Evolutionary conservation across 2,113 vertebrate genomes (phyloP).

Genomic region (Dicrurus megarhynchus): DNA sequence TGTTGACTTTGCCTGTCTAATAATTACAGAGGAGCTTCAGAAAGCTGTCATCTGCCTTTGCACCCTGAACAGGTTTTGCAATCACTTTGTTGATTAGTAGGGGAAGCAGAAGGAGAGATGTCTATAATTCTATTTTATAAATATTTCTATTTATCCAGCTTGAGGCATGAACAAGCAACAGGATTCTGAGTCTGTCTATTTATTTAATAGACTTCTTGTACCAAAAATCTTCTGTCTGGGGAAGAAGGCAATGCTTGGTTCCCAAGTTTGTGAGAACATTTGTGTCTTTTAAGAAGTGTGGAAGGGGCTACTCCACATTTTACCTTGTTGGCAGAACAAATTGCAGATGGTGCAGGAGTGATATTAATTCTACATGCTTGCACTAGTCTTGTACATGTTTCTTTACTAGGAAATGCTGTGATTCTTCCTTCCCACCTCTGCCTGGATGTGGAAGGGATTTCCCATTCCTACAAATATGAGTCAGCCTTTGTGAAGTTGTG

Average conservation of each 20-base stretch:
- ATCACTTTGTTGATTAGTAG: background rate
- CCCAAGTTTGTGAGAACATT: background rate
- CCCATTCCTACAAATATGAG: accelerated
- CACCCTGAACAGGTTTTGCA: background rate
- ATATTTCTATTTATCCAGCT: background rate
- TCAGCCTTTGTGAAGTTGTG: background rate
- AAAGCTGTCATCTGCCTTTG: background rate
- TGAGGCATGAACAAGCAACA: background rate
- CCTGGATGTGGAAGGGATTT: background rate
- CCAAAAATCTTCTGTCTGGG: background rate
- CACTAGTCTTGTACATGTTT: background rate
- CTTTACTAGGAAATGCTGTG: background rate
- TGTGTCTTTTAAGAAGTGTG: background rate
- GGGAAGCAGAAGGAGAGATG: background rate
- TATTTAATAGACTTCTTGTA: background rate
- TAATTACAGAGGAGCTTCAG: background rate
- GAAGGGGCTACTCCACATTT: background rate
- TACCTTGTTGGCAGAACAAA: background rate
- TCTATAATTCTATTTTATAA: background rate
- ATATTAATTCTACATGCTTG: background rate
- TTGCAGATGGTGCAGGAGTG: background rate
- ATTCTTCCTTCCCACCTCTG: background rate
- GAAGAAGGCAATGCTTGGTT: background rate
- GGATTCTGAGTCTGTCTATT: background rate
- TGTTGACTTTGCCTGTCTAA: background rate